Evolutionary conservation across 2,888 invertebrate genomes (phyloP).

Genomic region (Lagria hirta): DNA sequence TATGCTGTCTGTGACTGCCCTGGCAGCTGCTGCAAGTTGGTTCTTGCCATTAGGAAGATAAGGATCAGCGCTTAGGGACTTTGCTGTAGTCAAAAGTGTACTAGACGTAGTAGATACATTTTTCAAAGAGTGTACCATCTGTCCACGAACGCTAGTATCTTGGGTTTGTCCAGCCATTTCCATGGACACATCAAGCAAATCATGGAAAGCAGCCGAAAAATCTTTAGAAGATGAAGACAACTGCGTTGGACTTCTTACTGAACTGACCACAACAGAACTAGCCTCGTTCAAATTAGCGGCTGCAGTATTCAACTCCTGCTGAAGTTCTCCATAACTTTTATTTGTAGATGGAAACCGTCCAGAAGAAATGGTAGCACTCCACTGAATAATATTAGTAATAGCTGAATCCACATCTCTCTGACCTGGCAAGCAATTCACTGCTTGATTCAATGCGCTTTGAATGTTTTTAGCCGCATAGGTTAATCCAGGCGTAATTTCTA

Average conservation of each 20-base stretch:
- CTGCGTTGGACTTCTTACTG: conserved; percentile 69
- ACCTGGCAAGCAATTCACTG: conserved; percentile 78
- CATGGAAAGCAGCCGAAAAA: conserved; percentile 77
- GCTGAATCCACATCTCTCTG: conserved; percentile 93
- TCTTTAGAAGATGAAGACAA: conserved; percentile 75
- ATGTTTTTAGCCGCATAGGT: conserved; percentile 77
- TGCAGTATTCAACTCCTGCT: conserved; percentile 80
- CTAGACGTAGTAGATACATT: conserved; percentile 86
- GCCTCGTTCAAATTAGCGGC: conserved; percentile 84
- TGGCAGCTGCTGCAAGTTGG: conserved; percentile 81
- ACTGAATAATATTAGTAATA: conserved; percentile 77
- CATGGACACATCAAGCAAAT: conserved; percentile 75
- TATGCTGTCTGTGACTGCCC: conserved; percentile 89
- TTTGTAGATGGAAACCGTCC: conserved; percentile 75
- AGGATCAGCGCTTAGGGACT: conserved; percentile 87
- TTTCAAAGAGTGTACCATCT: conserved; percentile 84
- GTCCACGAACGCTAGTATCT: conserved; percentile 72
- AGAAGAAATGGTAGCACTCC: conserved; percentile 70
- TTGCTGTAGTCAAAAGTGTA: conserved; percentile 82
- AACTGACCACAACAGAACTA: conserved; percentile 78
- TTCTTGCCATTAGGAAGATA: conserved; percentile 89
- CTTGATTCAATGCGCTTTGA: conserved; percentile 60
- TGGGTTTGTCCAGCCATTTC: conserved; percentile 83
- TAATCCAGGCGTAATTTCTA: conserved; percentile 66
- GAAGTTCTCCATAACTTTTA: conserved; percentile 77